phyloP scores from a whole-genome alignment of 2,113 vertebrate genomes.

The Arizona elegans region DNA sequence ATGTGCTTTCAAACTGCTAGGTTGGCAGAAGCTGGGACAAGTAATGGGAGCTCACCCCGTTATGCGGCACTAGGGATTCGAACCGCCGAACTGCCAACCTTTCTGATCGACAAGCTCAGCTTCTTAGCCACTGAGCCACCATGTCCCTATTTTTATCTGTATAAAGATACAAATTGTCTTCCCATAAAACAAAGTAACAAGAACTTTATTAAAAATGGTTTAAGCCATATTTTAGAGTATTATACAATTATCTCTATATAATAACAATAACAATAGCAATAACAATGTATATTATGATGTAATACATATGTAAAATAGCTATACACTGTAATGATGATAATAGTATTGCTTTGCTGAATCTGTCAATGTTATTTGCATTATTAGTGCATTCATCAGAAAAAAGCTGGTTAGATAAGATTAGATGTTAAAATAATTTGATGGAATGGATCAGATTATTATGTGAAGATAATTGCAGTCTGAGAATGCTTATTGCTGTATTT shows the following conservation, averaged over 20 bases:
- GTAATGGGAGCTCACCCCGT: no score
- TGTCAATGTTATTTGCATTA: background rate
- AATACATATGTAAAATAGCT: background rate
- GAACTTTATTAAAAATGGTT: background rate
- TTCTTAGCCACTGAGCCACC: no score
- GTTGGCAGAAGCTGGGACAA: no score
- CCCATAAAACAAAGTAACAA: background rate
- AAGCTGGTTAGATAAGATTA: conserved; percentile 48
- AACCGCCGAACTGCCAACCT: no score
- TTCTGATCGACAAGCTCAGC: no score
- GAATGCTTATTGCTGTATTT: conserved; percentile 62
- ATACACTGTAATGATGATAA: no score
- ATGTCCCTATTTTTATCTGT: no score
- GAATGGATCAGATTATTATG: conserved; percentile 39
- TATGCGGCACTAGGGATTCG: no score
- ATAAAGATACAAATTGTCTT: no score
- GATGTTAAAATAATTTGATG: conserved; percentile 40
- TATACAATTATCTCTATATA: no score
- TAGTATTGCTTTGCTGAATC: background rate
- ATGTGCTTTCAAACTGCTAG: no score
- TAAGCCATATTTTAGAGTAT: background rate
- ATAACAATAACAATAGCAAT: no score
- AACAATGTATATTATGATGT: background rate
- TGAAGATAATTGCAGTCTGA: conserved; percentile 61
- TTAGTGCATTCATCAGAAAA: conserved; percentile 48